These are phyloP conservation scores for Catharus bicknelli DNA, from an alignment of 2,113 vertebrate genomes.

Conservation along the genomic window DNA sequence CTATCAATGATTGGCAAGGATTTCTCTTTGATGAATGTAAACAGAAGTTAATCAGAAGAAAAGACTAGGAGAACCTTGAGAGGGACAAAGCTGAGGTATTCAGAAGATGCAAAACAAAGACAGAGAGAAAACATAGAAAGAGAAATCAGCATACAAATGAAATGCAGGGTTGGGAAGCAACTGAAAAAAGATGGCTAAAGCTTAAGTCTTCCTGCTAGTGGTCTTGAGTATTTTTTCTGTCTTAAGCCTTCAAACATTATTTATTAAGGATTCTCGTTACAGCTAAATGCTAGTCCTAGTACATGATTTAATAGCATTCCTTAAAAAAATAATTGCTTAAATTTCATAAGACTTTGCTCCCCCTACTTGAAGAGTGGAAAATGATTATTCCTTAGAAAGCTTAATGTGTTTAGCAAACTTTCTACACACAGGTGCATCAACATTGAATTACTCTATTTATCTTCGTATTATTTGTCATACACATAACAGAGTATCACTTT, in stretches of 20 bases:
- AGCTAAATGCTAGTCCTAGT: background rate
- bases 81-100: background rate
- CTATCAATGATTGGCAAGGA: background rate
- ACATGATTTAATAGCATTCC: background rate
- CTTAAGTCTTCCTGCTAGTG: background rate
- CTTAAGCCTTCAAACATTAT: background rate
- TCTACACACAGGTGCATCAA: background rate
- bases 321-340: background rate
- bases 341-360: background rate
- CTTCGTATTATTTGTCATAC: background rate
- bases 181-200: background rate
- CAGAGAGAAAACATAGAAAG: background rate
- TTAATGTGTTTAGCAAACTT: background rate
- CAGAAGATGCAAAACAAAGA: background rate
- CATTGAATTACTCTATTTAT: background rate
- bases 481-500: background rate
- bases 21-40: background rate
- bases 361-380: background rate
- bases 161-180: background rate
- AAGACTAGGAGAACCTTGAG: background rate
- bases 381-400: rapidly evolving
- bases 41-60: background rate
- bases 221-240: background rate
- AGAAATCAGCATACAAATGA: background rate
- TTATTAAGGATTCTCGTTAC: background rate